Evolutionary conservation across 2,113 vertebrate genomes (phyloP).

Genomic region (Diadophis punctatus): DNA sequence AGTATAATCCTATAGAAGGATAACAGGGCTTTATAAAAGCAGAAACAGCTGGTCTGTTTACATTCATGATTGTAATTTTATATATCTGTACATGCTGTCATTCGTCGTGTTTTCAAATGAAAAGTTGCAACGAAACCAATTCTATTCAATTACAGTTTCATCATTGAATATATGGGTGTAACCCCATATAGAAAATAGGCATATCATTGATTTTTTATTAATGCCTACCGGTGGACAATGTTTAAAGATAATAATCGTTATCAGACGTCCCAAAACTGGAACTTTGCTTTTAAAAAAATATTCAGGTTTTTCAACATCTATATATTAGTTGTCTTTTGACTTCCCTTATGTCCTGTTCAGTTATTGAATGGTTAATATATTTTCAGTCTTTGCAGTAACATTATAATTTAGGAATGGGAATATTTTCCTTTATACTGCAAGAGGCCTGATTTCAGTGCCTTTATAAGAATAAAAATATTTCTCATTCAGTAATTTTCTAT

Average conservation of each 20-base stretch:
- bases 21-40: conserved; percentile 43
- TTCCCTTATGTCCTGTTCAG: conserved; percentile 47
- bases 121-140: conserved; percentile 30
- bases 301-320: conserved; percentile 32
- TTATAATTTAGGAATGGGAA: conserved; percentile 27
- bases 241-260: neutral
- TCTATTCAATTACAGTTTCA: conserved; percentile 23
- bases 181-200: neutral
- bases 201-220: neutral
- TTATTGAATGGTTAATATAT: conserved; percentile 13
- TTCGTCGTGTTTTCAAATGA: conserved; percentile 30
- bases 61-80: conserved; percentile 42
- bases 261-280: conserved; percentile 29
- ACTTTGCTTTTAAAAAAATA: conserved; percentile 24
- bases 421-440: conserved; percentile 30
- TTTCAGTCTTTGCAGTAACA: conserved; percentile 28
- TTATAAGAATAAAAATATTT: conserved; percentile 37
- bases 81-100: conserved; percentile 34
- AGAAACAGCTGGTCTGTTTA: conserved; percentile 48
- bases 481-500: conserved; percentile 24
- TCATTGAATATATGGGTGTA: conserved; percentile 26
- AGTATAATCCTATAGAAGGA: conserved; percentile 42
- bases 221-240: conserved; percentile 22
- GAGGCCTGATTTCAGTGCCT: conserved; percentile 27
- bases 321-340: conserved; percentile 37